Evolutionary conservation across 35 echinoderm and acorn worm genomes (phyloP), one percentile per base, ranked within the genome.

Genomic region (Lytechinus pictus): DNA sequence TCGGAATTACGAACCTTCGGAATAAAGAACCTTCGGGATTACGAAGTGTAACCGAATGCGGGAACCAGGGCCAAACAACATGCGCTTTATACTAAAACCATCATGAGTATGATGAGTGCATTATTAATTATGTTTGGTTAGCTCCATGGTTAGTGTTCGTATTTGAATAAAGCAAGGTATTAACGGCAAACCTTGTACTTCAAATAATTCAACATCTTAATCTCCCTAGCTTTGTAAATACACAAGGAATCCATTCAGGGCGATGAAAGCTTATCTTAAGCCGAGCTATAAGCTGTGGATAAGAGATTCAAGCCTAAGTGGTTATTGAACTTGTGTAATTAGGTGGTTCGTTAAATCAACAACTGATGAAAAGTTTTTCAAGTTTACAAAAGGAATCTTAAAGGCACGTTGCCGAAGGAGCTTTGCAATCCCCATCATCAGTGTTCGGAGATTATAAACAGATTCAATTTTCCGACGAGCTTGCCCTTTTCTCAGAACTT

Each of bases 101-200:
- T 3, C n/a, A 79, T 24, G 9, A 9, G 56, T 13, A 58, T 10
- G 56, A 58, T 79, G 66, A 7, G 66, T 79, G 66, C 21, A 7
- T 16, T 79, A 79, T 79, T 79, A 79, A 79, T 79, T 79, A 79
- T 79, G 66, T 79, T 79, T 79, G 66, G 66, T 79, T n/a, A n/a
- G n/a, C n/a, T n/a, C n/a, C n/a, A n/a, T n/a, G n/a, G n/a, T n/a
- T 79, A 79, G 66, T 24, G 19, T 79, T 14, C 6, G 24, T 24
- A 8, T 3, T 71, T 79, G 19, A n/a, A n/a, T 24, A 24, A 16
- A 79, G 21, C 66, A 24, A n/a, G 55, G 55, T 57, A 57, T 58
- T 9, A 11, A 58, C 9, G 14, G 24, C 61, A 16, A 71, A 21
- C 13, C 14, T 21, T 71, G 14, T 71, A 71, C 61, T 71, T 71